Percentiles rank a stretch among this genome's conserved stretches.
Evolutionary conservation across 2,888 invertebrate species (phyloP).

Genomic region (Ochropleura plecta): DNA sequence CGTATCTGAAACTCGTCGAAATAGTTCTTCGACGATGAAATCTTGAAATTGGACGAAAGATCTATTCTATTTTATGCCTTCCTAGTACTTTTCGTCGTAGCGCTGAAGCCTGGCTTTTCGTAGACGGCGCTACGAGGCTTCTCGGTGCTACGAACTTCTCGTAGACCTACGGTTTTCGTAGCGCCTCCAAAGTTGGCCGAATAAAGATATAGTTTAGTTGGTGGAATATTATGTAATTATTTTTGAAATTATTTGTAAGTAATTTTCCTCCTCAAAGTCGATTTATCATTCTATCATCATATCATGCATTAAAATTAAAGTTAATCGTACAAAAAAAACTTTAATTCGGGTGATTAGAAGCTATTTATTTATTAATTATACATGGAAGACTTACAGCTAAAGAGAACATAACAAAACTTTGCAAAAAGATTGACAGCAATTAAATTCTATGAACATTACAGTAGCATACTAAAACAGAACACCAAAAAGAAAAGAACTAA

Average conservation of each 20-base stretch:
- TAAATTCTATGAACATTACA: no score
- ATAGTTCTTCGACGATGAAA: slow-evolving; percentile 1
- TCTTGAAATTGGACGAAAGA: slow-evolving; percentile 3
- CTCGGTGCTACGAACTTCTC: slow-evolving; percentile 14
- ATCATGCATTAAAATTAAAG: neutral
- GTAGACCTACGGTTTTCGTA: slow-evolving; percentile 15
- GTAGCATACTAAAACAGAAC: no score
- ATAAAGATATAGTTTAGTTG: neutral
- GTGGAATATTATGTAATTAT: no score
- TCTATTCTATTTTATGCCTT: neutral
- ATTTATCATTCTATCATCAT: neutral
- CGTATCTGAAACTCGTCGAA: slow-evolving; percentile 12
- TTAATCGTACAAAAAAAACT: neutral
- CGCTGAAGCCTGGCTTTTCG: slow-evolving; percentile 16
- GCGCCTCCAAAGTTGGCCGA: neutral
- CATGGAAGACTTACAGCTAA: no score
- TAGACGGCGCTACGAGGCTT: slow-evolving; percentile 19
- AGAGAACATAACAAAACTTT: no score
- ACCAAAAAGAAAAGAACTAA: no score
- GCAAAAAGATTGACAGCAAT: no score
- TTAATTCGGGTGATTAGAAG: neutral
- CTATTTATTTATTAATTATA: no score
- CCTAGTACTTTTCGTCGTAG: slow-evolving; percentile 22
- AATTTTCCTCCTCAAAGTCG: neutral
- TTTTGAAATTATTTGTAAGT: neutral